Evolutionary conservation across 2,888 invertebrate species (phyloP).

Genomic region (Parnassius smintheus): DNA sequence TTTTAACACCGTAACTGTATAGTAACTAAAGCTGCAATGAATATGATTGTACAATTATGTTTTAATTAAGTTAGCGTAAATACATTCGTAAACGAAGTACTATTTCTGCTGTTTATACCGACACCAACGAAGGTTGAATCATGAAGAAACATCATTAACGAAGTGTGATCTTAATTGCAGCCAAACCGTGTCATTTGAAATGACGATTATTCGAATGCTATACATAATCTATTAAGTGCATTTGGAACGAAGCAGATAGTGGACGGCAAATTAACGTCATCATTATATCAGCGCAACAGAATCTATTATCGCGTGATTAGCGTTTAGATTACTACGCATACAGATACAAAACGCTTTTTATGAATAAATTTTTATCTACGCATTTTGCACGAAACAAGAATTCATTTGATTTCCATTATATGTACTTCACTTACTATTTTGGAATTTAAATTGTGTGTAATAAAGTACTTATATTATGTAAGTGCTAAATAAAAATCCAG

Average conservation of each 20-base stretch:
- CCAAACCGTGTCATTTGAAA: constrained; percentile 28
- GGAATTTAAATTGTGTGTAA: too few species aligned
- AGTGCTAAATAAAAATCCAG: too few species aligned
- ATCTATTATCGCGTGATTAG: constrained; percentile 5
- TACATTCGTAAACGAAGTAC: constrained; percentile 30
- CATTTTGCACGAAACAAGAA: constrained; percentile 16
- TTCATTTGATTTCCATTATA: background rate
- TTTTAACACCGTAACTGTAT: background rate
- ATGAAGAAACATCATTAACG: constrained; percentile 49
- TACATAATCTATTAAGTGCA: constrained; percentile 22
- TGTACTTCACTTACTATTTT: too few species aligned
- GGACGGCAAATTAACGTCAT: background rate
- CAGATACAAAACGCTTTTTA: constrained; percentile 17
- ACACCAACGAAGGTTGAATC: constrained; percentile 40
- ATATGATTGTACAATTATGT: background rate
- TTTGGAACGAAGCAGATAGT: constrained; percentile 19
- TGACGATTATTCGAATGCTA: constrained; percentile 7
- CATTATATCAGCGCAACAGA: constrained; percentile 3
- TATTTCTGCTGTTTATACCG: constrained; percentile 37
- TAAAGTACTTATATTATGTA: too few species aligned
- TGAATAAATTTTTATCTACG: constrained; percentile 23
- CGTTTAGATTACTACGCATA: constrained; percentile 2
- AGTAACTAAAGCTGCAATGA: constrained; percentile 10
- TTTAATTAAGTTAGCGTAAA: constrained; percentile 10
- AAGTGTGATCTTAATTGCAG: constrained; percentile 50